A percentile compares a stretch with the other conserved stretches of the same genome.
phyloP scores from a whole-genome alignment of 2,888 invertebrate genomes.

The Chymomyza procnemis region DNA sequence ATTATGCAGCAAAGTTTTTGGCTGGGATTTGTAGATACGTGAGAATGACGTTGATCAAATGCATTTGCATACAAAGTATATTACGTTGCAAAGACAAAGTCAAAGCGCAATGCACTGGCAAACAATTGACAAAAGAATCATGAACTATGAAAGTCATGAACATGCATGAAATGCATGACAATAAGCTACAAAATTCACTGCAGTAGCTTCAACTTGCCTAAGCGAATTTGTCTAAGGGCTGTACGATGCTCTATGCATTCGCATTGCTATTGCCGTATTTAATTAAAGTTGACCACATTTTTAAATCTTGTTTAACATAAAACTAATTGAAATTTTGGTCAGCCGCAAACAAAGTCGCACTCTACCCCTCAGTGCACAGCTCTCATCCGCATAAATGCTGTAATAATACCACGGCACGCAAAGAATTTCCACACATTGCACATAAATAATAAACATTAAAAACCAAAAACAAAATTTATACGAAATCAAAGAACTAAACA shows the following conservation, averaged over 20 bases:
- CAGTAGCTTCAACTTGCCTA: background rate
- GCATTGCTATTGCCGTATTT: background rate
- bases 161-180: background rate
- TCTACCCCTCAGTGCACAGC: no score
- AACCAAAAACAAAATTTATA: slow-evolving; percentile 15
- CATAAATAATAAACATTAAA: slow-evolving; percentile 62
- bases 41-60: slow-evolving; percentile 51
- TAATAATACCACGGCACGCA: slow-evolving; percentile 47
- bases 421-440: slow-evolving; percentile 71
- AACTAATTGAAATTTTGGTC: slow-evolving; percentile 34
- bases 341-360: slow-evolving; percentile 29
- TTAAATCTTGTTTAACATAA: background rate
- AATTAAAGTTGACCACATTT: slow-evolving; percentile 7
- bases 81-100: slow-evolving; percentile 38
- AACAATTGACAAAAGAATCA: background rate
- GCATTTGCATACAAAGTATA: slow-evolving; percentile 65
- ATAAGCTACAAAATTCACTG: background rate
- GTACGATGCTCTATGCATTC: background rate
- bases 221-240: background rate
- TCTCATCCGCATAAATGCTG: slow-evolving; percentile 8
- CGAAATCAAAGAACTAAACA: slow-evolving; percentile 48
- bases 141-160: slow-evolving; percentile 3
- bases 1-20: slow-evolving; percentile 50
- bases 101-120: slow-evolving; percentile 51
- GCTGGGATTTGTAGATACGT: slow-evolving; percentile 21